Evolutionary conservation across 2,797 vertebrate genomes (phyloP).

Genomic region (Ceryle rudis): DNA sequence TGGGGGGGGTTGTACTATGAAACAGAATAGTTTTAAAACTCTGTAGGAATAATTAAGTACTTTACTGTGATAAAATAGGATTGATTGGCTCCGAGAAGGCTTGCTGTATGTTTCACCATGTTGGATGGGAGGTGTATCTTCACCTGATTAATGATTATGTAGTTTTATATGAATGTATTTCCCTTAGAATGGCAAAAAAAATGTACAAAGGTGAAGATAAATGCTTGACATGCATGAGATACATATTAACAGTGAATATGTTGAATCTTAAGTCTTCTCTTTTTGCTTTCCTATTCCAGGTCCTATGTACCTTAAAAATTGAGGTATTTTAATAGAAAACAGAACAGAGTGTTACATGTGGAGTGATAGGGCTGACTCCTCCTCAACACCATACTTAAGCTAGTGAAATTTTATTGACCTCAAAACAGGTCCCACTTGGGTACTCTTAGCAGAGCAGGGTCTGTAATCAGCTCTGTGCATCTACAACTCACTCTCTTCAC

Average conservation of each 20-base stretch:
- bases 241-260: neutral
- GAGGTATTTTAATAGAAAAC: neutral
- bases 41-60: neutral
- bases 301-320: neutral
- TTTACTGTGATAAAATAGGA: neutral
- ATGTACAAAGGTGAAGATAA: neutral
- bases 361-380: neutral
- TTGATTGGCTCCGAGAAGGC: neutral
- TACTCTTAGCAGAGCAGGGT: neutral
- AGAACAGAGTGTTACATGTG: neutral
- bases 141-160: neutral
- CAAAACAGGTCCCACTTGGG: neutral
- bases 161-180: neutral
- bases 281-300: neutral
- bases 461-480: neutral
- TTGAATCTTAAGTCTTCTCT: neutral
- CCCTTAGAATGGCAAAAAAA: neutral
- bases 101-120: neutral
- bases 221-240: neutral
- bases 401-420: neutral
- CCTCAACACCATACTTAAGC: fast-evolving
- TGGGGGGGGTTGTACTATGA: neutral
- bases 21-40: neutral
- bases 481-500: neutral
- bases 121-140: neutral